Conservation (phyloP, 2,113 vertebrate species). For the Oxyura jamaicensis region DNA sequence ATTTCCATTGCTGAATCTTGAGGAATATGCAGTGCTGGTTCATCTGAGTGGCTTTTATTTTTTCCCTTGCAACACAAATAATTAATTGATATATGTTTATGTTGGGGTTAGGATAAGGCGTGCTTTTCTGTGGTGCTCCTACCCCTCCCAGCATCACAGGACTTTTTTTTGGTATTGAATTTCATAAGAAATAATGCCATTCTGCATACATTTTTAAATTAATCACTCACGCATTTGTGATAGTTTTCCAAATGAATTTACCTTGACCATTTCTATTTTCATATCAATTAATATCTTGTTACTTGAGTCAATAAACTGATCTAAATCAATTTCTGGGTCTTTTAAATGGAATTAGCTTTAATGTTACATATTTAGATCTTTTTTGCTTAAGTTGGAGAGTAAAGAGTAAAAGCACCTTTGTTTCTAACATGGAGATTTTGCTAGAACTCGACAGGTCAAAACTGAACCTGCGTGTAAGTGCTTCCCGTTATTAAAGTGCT, state of each 20-base stretch:
- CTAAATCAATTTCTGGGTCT: not conserved
- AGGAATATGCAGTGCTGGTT: not conserved
- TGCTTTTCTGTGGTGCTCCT: not conserved
- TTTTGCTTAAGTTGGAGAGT: not conserved
- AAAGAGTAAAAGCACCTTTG: not conserved
- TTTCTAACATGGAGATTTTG: not conserved
- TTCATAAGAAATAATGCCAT: not conserved
- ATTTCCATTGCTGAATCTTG: not conserved
- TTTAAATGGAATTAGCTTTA: not conserved
- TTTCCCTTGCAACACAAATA: not conserved
- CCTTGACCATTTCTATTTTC: not conserved
- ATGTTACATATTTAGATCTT: not conserved
- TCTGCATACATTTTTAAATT: not conserved
- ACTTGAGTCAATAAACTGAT: not conserved
- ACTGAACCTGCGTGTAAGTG: not conserved
- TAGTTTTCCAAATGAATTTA: not conserved
- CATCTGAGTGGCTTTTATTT: not conserved
- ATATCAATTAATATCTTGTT: not conserved
- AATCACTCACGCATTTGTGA: not conserved
- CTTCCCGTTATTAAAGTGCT: not conserved
- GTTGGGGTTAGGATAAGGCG: not conserved
- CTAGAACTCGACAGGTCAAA: not conserved
- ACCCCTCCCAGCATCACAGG: not conserved
- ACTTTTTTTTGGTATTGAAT: not conserved
- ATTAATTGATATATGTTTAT: not conserved